Conservation (phyloP, 2,888 invertebrate species). For the Vandiemenella viatica region DNA sequence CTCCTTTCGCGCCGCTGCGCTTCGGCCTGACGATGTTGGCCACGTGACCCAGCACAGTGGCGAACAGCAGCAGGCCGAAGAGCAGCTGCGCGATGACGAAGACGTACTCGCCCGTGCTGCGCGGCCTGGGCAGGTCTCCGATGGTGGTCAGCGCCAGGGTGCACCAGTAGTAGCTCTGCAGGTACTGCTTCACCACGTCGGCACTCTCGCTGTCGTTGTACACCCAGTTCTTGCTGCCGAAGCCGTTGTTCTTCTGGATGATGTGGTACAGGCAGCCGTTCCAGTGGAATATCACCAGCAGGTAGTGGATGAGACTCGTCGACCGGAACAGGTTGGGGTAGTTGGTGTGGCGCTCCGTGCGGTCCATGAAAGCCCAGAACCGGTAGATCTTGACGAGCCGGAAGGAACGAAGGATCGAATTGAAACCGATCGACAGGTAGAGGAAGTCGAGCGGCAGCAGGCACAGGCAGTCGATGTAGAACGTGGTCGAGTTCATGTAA, state of each 20-base stretch:
- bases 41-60: conserved; percentile 91
- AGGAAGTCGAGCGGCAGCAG: conserved; percentile 94
- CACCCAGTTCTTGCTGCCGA: conserved; percentile 87
- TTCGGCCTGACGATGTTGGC: conserved; percentile 96
- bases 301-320: conserved; percentile 84
- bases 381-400: conserved; percentile 94
- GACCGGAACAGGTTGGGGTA: conserved; percentile 94
- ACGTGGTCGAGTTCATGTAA: conserved; percentile 94
- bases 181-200: conserved; percentile 85
- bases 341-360: conserved; percentile 95
- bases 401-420: conserved; percentile 89
- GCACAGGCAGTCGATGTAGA: conserved; percentile 97
- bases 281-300: conserved; percentile 98
- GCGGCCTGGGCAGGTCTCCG: conserved; percentile 79
- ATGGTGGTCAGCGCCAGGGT: conserved; percentile 90
- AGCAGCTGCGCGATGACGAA: conserved; percentile 90
- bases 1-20: conserved; percentile 92
- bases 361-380: conserved; percentile 97
- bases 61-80: conserved; percentile 87
- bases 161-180: conserved; percentile 98
- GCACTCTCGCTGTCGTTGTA: conserved; percentile 71
- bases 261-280: conserved; percentile 97
- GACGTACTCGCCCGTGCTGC: conserved; percentile 86
- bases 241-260: conserved; percentile 88
- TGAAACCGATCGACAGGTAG: conserved; percentile 92